Base-by-base conservation (phyloP, 2,888 invertebrate genomes). In the Xylota segnis region DNA sequence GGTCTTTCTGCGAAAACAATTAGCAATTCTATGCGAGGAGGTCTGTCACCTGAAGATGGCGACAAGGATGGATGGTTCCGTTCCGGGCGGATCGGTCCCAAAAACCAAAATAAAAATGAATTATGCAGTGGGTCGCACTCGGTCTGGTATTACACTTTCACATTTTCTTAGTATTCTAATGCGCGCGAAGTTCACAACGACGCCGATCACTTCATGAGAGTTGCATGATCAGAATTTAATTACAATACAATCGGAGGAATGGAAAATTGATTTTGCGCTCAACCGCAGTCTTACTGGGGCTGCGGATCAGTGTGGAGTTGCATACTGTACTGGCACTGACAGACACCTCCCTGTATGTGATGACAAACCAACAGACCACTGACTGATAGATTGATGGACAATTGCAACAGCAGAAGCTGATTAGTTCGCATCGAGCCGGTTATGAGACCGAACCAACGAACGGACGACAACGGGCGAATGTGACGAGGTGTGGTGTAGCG, bases 161-260 rank as follows among this genome's bases (percentile, higher is more conserved):
- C 82, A 82, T 66, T 82, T 72, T 86, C 61, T 68, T 76, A 61
- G 76, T 86, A 86, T 86, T 86, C 82, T 82, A 68, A 86, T 76
- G 82, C 47, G 77, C 82, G 61, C 76, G 27, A 77, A 82, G 72
- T 71, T 72, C 77, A 82, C 12, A 29, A 58, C 47, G 63, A n/a
- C 52, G 27, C 27, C 68, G 61, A 71, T 59, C 78, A 43, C 58
- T 58, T 34, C 52, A 71, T 61, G 52, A 58, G 58, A 71, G 54
- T 18, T 56, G 82, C 86, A 86, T 86, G 86, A 82, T 76, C 86
- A 77, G 86, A 86, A 86, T 86, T 82, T 86, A 86, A 86, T 86
- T 82, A 86, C 50, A 61, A 76, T 70, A 58, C 37, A 56, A 75
- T 68, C 59, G 54, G 52, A 68, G 54, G 82, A 63, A 65, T 82